Conservation (phyloP, 1,140 invertebrate genomes). For the Sitophilus oryzae region DNA sequence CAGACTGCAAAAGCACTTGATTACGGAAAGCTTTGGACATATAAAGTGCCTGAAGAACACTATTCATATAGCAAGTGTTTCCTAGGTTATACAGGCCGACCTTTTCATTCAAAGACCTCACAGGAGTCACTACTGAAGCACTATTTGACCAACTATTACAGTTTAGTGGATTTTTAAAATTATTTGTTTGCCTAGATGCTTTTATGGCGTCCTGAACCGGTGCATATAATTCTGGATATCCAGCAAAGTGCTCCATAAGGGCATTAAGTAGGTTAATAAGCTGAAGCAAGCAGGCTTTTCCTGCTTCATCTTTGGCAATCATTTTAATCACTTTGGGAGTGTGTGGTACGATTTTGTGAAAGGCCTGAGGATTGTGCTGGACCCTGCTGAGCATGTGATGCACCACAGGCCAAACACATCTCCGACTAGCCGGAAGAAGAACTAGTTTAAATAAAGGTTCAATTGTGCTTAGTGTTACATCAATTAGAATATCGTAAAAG, state of each 20-base stretch:
- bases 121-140: conserved; percentile 5
- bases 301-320: conserved; percentile 44
- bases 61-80: conserved; percentile 86
- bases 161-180: conserved; percentile 28
- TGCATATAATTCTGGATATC: conserved; percentile 43
- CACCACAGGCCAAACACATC: conserved; percentile 47
- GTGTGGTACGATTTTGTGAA: conserved; percentile 45
- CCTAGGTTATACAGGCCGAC: conserved; percentile 78
- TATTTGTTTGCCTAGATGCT: conserved; percentile 17
- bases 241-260: conserved; percentile 47
- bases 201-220: conserved; percentile 32
- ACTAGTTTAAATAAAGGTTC: conserved; percentile 45
- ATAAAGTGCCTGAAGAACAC: conserved; percentile 72
- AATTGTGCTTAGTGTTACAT: conserved; percentile 48
- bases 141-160: conserved; percentile 33
- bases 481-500: conserved; percentile 47
- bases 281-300: conserved; percentile 45
- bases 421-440: conserved; percentile 44
- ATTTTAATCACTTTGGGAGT: conserved; percentile 37
- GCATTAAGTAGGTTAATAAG: conserved; percentile 48
- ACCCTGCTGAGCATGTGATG: conserved; percentile 50
- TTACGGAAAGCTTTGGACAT: conserved; percentile 70
- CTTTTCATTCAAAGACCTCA: conserved; percentile 46
- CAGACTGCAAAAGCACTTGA: conserved; percentile 50
- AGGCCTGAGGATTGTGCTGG: conserved; percentile 43